Evolutionary conservation across 2,888 invertebrate species (phyloP).

Genomic region (Gari tellinella): DNA sequence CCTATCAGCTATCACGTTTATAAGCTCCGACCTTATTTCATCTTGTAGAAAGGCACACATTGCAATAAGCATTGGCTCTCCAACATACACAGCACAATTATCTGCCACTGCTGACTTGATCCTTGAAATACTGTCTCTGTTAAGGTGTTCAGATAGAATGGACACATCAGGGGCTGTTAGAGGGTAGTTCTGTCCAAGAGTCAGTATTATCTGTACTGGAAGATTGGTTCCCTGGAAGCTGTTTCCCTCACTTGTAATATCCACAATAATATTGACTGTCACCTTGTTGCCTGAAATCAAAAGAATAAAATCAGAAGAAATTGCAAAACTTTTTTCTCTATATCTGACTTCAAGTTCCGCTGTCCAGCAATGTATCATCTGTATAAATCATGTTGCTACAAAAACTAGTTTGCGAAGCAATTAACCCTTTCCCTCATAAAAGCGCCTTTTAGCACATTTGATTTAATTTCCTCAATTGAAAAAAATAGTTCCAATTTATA

Average conservation of each 20-base stretch:
- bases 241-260: neutral
- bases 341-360: no score
- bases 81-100: constrained; percentile 39
- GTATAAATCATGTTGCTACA: no score
- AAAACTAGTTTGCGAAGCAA: no score
- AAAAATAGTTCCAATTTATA: no score
- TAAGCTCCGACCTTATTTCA: constrained; percentile 25
- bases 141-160: constrained; percentile 32
- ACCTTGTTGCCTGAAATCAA: constrained; percentile 6
- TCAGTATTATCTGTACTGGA: constrained; percentile 37
- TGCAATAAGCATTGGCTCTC: constrained; percentile 64
- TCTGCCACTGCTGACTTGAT: constrained; percentile 39
- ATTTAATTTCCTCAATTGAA: no score
- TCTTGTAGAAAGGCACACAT: constrained; percentile 55
- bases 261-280: constrained; percentile 7
- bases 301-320: no score
- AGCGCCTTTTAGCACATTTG: no score
- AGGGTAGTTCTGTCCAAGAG: constrained; percentile 46
- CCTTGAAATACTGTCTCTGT: constrained; percentile 18
- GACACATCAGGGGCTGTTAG: constrained; percentile 51
- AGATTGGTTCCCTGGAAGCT: neutral
- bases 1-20: neutral
- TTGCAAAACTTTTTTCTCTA: no score
- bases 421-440: no score
- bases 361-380: no score